phyloP scores from a whole-genome alignment of 2,797 vertebrate genomes.

The Anolis apletophallus region DNA sequence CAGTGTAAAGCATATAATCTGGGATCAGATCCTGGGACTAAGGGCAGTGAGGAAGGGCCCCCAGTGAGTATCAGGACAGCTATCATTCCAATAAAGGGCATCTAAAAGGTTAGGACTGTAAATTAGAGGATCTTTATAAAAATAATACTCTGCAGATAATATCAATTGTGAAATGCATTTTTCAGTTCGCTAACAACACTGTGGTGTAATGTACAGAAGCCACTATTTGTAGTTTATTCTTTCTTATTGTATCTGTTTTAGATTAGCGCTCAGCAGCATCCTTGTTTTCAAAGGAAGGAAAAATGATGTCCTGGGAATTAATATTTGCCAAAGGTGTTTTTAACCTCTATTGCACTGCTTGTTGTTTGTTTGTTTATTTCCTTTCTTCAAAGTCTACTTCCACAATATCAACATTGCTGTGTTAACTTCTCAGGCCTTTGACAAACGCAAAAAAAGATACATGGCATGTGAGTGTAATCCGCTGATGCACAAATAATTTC shows the following conservation, averaged over 20 bases:
- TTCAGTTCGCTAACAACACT: not conserved
- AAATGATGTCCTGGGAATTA: conserved; percentile 18
- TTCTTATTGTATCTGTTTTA: not conserved
- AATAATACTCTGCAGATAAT: fast-evolving
- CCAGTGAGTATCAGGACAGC: not conserved
- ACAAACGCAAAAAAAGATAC: conserved; percentile 16
- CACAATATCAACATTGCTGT: not conserved
- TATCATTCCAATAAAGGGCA: not conserved
- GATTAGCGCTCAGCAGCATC: not conserved
- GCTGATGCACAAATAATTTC: conserved; percentile 39
- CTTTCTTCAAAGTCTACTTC: not conserved
- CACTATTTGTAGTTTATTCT: not conserved
- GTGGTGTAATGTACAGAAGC: not conserved
- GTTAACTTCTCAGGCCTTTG: conserved; percentile 21
- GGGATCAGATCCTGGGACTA: no score
- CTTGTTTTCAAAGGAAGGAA: conserved; percentile 34
- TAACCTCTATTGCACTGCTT: not conserved
- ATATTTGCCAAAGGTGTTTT: conserved; percentile 36
- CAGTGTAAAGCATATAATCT: no score
- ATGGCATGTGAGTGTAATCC: conserved; percentile 15
- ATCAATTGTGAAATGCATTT: not conserved
- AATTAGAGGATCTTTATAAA: not conserved
- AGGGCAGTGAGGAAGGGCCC: not conserved
- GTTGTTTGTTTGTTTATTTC: not conserved
- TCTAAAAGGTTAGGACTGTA: not conserved